Conservation (phyloP, 2,113 vertebrate genomes). For the Beaufortia kweichowensis region DNA sequence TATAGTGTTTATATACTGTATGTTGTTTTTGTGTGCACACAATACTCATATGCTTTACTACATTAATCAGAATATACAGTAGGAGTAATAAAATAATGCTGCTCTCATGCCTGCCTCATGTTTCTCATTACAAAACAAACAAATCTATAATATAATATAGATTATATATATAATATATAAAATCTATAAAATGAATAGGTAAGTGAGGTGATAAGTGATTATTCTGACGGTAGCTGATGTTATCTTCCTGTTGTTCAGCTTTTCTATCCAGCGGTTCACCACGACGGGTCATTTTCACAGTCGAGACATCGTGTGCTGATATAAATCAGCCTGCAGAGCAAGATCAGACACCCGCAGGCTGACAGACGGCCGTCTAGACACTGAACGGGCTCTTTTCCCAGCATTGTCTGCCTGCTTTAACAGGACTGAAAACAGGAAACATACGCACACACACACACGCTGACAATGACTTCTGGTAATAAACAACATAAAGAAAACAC, state of each 20-base stretch:
- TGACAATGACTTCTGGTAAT: neutral
- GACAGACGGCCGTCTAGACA: slow-evolving; percentile 73
- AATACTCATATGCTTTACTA: too few relatives aligned
- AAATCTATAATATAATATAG: too few relatives aligned
- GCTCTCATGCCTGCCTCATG: too few relatives aligned
- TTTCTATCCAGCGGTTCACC: neutral
- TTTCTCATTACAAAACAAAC: too few relatives aligned
- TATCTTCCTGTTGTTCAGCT: slow-evolving; percentile 23
- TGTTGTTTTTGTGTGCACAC: too few relatives aligned
- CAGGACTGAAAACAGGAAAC: slow-evolving; percentile 75
- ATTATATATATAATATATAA: neutral
- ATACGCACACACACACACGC: slow-evolving; percentile 23
- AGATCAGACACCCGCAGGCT: slow-evolving; percentile 29
- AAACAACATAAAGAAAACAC: neutral
- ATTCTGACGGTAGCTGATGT: slow-evolving; percentile 29
- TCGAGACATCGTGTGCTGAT: slow-evolving; percentile 12
- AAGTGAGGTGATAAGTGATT: neutral
- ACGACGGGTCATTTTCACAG: slow-evolving; percentile 15
- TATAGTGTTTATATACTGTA: too few relatives aligned
- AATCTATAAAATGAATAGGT: neutral
- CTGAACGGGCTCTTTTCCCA: slow-evolving; percentile 65
- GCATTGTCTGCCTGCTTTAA: slow-evolving; percentile 74
- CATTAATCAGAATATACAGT: too few relatives aligned
- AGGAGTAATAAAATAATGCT: too few relatives aligned
- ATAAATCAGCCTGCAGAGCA: slow-evolving; percentile 22